Percentiles rank a stretch among this genome's conserved stretches.
phyloP scores from a whole-genome alignment of 2,113 vertebrate species.

The western clawed frog (Xenopus tropicalis) region DNA sequence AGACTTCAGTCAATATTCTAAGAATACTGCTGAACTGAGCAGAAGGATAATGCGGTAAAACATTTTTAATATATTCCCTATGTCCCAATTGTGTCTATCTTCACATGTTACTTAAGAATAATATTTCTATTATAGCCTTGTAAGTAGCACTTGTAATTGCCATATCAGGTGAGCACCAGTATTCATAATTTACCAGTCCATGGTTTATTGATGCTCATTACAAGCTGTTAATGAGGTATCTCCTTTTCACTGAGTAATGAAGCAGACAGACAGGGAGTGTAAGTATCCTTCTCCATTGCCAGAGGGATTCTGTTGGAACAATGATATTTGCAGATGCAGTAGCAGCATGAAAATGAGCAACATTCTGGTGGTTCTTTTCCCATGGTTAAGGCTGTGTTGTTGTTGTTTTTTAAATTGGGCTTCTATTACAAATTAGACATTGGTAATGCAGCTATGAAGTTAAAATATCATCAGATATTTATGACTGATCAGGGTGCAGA shows the following conservation, averaged over 20 bases:
- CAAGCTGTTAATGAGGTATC: slow-evolving; percentile 52
- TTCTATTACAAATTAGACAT: too few relatives aligned
- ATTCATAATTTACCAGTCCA: slow-evolving; percentile 55
- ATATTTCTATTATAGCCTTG: slow-evolving; percentile 45
- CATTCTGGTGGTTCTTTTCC: background rate
- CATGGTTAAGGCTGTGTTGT: background rate
- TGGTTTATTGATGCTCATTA: slow-evolving; percentile 51
- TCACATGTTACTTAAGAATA: slow-evolving; percentile 21
- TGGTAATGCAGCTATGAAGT: too few relatives aligned
- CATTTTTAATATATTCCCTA: background rate
- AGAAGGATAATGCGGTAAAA: too few relatives aligned
- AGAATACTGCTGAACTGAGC: too few relatives aligned
- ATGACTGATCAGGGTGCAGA: too few relatives aligned
- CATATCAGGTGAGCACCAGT: slow-evolving; percentile 46
- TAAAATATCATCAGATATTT: too few relatives aligned
- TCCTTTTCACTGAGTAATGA: slow-evolving; percentile 37
- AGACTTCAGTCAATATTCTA: too few relatives aligned
- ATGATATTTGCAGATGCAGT: slow-evolving; percentile 6
- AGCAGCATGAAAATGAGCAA: background rate
- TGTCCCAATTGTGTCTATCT: background rate
- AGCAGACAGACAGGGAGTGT: slow-evolving; percentile 37
- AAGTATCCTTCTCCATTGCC: slow-evolving; percentile 45
- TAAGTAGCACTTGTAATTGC: slow-evolving; percentile 47
- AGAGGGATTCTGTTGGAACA: slow-evolving; percentile 27
- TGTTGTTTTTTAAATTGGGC: too few relatives aligned